Evolutionary conservation across 2,888 invertebrate genomes (phyloP), one percentile per base, ranked within the genome.

Genomic region (Pycnomerus fuliginosus): DNA sequence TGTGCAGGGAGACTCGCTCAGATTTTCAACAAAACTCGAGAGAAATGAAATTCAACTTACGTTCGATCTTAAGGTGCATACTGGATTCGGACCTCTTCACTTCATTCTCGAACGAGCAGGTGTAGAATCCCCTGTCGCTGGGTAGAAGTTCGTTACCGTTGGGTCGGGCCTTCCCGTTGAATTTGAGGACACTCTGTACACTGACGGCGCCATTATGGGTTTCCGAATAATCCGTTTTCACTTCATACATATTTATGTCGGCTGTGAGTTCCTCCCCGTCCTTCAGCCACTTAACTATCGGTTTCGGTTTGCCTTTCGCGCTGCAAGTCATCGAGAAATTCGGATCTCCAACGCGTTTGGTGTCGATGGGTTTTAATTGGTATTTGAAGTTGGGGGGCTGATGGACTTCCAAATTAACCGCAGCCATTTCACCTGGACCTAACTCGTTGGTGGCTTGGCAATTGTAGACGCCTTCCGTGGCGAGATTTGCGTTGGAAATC

Each of bases 41-140:
- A n/a, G n/a, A n/a, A n/a, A n/a, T n/a, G n/a, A n/a, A n/a, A n/a
- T n/a, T n/a, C n/a, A n/a, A 80, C 84, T 83, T 74, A 85, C 85
- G 94, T 77, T 94, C 91, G 61, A 94, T 90, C 65, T 90, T 82
- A 40, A 95, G 77, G 72, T 90, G 89, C 90, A 93, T 92, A 50
- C 87, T 86, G 5, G 90, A 90, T 66, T 91, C 91, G 31, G 87
- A 85, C 64, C 83, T 84, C 69, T 88, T 89, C 10, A 93, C 91
- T 72, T 91, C 91, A 67, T 94, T 94, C 68, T 88, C 86, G 65
- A 92, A 92, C 30, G 85, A 80, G 68, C 94, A 94, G 2, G 88
- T 84, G 71, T 92, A 95, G 35, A 86, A 81, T 30, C 94, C 94
- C 34, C 92, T 80, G 69, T 94, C 94, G 25, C 83, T 83, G 0